These are phyloP conservation scores for Hypena proboscidalis DNA, from an alignment of 2,888 invertebrate genomes.

Conservation along the genomic window DNA sequence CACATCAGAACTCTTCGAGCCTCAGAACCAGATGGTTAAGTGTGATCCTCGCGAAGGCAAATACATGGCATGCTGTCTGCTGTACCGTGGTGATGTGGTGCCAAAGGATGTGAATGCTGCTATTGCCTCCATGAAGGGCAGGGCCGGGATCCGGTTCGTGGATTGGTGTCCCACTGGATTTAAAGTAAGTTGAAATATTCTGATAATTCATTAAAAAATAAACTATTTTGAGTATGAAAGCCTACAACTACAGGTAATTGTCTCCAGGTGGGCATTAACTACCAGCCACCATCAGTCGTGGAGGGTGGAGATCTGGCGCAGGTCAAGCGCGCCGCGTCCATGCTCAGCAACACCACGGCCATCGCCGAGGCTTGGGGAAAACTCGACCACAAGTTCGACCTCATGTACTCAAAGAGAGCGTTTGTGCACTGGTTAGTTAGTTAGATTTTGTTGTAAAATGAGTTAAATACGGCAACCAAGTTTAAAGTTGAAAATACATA, in stretches of 20 bases:
- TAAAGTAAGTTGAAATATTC: slow-evolving; percentile 82
- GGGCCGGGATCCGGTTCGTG: slow-evolving; percentile 93
- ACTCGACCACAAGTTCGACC: slow-evolving; percentile 96
- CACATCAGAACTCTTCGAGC: slow-evolving; percentile 95
- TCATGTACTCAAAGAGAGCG: slow-evolving; percentile 96
- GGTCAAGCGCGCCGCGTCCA: slow-evolving; percentile 94
- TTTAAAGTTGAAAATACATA: no score
- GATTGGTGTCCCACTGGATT: slow-evolving; percentile 98
- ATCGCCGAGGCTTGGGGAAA: slow-evolving; percentile 96
- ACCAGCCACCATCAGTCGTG: slow-evolving; percentile 92
- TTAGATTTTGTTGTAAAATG: no score
- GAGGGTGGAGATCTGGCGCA: slow-evolving; percentile 92
- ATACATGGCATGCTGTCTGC: slow-evolving; percentile 95
- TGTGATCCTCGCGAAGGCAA: slow-evolving; percentile 93
- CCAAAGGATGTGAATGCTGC: slow-evolving; percentile 95
- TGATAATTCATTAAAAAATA: neutral
- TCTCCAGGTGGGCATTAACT: slow-evolving; percentile 89
- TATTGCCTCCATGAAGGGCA: slow-evolving; percentile 91
- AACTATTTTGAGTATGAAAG: no score
- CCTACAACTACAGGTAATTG: no score
- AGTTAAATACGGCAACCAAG: no score
- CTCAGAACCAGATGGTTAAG: slow-evolving; percentile 95
- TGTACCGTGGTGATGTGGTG: slow-evolving; percentile 96
- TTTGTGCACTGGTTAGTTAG: slow-evolving; percentile 96
- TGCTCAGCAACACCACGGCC: slow-evolving; percentile 96